These are phyloP conservation scores for Laticauda laticaudata DNA, from an alignment of 2,113 vertebrate genomes.

Conservation along the genomic window DNA sequence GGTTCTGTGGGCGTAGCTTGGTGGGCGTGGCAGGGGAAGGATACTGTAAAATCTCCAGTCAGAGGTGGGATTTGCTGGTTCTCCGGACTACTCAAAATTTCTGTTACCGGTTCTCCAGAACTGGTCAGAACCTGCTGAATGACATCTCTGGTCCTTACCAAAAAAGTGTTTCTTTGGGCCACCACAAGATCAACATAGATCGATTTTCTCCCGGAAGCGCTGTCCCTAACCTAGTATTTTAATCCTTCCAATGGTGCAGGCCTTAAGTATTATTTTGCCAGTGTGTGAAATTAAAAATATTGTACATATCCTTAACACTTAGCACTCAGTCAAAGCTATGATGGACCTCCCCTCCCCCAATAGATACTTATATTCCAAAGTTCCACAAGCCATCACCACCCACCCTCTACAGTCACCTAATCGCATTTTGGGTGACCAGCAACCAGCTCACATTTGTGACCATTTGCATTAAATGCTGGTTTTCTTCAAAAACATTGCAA, in stretches of 20 bases:
- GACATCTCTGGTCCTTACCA: not conserved
- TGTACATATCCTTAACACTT: no score
- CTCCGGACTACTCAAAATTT: no score
- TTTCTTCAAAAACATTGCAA: no score
- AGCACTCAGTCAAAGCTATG: no score
- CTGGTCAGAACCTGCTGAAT: no score
- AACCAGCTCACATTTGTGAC: not conserved
- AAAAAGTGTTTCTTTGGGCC: not conserved
- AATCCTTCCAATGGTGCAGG: not conserved
- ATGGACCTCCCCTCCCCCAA: no score
- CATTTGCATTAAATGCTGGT: not conserved
- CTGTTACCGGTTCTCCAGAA: no score
- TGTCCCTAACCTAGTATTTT: not conserved
- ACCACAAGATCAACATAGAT: not conserved
- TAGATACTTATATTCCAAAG: not conserved
- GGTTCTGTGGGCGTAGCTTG: no score
- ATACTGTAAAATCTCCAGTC: no score
- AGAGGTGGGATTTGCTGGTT: no score
- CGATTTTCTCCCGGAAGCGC: not conserved
- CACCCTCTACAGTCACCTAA: not conserved
- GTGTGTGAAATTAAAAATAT: not conserved
- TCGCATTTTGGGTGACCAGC: not conserved
- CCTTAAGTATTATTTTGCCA: not conserved
- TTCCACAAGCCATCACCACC: not conserved
- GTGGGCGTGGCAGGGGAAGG: no score